A percentile compares a stretch with the other conserved stretches of the same genome.
Conservation (phyloP, 2,888 invertebrate genomes). For the Phortica magna region DNA sequence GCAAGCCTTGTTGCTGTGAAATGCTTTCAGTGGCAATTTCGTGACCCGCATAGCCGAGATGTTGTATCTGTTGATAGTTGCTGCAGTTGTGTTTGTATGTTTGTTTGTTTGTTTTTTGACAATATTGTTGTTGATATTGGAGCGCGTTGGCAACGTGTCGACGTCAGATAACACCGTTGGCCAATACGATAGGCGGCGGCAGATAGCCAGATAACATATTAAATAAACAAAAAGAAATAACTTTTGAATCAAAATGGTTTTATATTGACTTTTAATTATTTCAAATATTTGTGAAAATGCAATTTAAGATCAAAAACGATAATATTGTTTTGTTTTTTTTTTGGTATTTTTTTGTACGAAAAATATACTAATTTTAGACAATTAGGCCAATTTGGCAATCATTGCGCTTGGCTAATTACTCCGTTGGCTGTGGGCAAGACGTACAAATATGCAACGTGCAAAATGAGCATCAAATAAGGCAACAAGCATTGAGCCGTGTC, state of each 20-base stretch:
- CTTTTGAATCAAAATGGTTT: neutral
- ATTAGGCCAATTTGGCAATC: too few relatives aligned
- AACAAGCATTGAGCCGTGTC: too few relatives aligned
- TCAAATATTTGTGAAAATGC: neutral
- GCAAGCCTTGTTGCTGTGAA: slow-evolving; percentile 87
- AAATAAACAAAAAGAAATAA: neutral
- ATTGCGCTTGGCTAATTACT: too few relatives aligned
- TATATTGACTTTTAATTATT: neutral
- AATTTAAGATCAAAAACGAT: neutral
- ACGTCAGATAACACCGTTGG: neutral
- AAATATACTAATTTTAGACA: too few relatives aligned
- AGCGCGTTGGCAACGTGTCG: neutral
- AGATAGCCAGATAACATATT: neutral
- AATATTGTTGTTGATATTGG: slow-evolving; percentile 4
- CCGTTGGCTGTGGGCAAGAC: too few relatives aligned
- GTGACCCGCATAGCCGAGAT: slow-evolving; percentile 92
- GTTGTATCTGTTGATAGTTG: slow-evolving; percentile 95
- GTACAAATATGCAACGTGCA: too few relatives aligned
- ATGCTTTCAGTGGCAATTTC: slow-evolving; percentile 85
- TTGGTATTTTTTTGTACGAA: neutral
- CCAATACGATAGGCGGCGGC: neutral
- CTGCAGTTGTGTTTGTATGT: slow-evolving; percentile 80
- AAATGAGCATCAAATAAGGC: too few relatives aligned
- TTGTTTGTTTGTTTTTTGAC: slow-evolving; percentile 9
- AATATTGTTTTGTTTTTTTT: neutral